Evolutionary conservation across 2,888 invertebrate genomes (phyloP).

Genomic region (Torymus auratus): DNA sequence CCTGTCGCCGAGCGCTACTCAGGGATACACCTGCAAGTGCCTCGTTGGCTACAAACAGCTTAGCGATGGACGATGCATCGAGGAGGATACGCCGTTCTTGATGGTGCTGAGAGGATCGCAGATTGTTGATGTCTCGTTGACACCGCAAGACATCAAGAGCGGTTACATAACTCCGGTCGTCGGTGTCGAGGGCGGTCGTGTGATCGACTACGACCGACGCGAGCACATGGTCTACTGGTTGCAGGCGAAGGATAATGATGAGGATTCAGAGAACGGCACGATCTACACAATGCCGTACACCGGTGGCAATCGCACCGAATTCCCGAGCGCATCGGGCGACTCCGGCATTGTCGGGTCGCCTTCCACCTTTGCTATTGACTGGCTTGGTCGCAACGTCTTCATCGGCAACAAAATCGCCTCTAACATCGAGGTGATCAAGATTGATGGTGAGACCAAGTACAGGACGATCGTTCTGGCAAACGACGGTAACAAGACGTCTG

Average conservation of each 20-base stretch:
- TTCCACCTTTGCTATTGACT: conserved; percentile 95
- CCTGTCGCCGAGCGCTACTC: conserved; percentile 85
- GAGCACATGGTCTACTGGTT: conserved; percentile 92
- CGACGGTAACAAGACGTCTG: conserved; percentile 89
- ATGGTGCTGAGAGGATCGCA: conserved; percentile 92
- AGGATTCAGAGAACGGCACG: conserved; percentile 90
- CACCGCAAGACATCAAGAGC: conserved; percentile 85
- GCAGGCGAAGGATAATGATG: conserved; percentile 84
- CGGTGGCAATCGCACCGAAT: conserved; percentile 90
- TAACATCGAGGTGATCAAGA: conserved; percentile 92
- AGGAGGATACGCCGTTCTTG: conserved; percentile 92
- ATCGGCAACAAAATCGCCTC: conserved; percentile 93
- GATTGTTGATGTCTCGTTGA: conserved; percentile 89
- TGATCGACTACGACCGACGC: conserved; percentile 94
- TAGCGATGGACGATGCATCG: conserved; percentile 84
- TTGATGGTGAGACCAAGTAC: conserved; percentile 90
- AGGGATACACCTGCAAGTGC: conserved; percentile 92
- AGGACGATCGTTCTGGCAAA: conserved; percentile 92
- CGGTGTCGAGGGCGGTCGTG: conserved; percentile 90
- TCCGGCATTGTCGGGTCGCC: conserved; percentile 94
- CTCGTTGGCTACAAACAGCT: conserved; percentile 88
- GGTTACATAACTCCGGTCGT: conserved; percentile 92
- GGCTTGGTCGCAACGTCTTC: conserved; percentile 96
- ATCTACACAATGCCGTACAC: conserved; percentile 90
- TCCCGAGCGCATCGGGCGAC: conserved; percentile 83